Base-by-base conservation (phyloP, 2,888 invertebrate species). In the Chymomyza caudatula region DNA sequence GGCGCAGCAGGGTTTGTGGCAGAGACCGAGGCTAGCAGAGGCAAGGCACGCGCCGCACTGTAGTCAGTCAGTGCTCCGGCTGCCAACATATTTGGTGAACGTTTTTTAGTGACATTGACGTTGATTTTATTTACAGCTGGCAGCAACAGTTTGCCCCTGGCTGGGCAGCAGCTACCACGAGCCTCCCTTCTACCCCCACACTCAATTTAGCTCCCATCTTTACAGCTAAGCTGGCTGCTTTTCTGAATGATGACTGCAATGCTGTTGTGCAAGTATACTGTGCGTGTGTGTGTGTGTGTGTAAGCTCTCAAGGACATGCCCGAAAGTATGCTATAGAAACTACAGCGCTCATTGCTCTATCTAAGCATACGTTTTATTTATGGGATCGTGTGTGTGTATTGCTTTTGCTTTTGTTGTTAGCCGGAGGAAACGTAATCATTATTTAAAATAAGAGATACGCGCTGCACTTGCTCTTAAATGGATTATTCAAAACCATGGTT, bases 41-140 rank as follows among this genome's bases (percentile, higher is more conserved):
- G 54, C 47, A 60, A 44, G 23, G 37, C 29, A 11, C 29, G 53
- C 56, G 63, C 51, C 52, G 20, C 58, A 44, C 23, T 59, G 37
- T 22, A 19, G 43, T 20, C 29, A 53, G 20, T 58, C 47, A 56
- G 51, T 68, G 63, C 63, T 49, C 67, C 69, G 61, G 61, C 42
- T 60, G 73, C 54, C n/a, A 29, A 52, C n/a, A 25, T 22, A 19
- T 52, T 52, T 23, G 52, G 13, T n/a, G 13, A 51, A 51, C 19
- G 19, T 19, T 25, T 29, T 54, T 54, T 54, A 29, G 54, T 54
- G 76, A 71, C 66, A 65, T 56, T 65, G 73, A 70, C 73, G 78
- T 74, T 76, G 85, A 76, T 85, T 85, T 85, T 71, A 79, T 81
- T 78, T 85, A 85, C 71, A 67, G 78, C 69, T 64, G 67, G 67